Base-by-base conservation (phyloP, 2,888 invertebrate genomes). In the Synergus gifuensis region DNA sequence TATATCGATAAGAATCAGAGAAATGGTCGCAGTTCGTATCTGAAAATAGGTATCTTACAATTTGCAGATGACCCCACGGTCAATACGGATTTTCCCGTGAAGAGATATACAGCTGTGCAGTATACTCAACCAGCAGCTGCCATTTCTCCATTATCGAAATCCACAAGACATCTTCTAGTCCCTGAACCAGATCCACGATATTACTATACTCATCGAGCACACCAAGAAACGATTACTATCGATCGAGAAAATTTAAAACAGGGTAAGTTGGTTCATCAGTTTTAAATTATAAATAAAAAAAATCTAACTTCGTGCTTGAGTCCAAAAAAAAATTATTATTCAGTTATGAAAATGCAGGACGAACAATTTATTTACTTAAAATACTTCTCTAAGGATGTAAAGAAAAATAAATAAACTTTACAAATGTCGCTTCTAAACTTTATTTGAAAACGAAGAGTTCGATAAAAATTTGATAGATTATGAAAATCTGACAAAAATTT, bases 61-160 rank as follows among this genome's bases (percentile, higher is more conserved):
- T 82, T 93, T 93, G 83, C 92, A 94, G 94, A 96, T 86, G 94
- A 95, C 82, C 94, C 95, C 89, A 93, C 94, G 83, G 94, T 95
- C 79, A 96, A 96, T 81, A 97, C 96, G 7, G 96, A 96, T 84
- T 95, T 95, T 87, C 96, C 97, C 0, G 94, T 95, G 12, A 94
- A 96, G 84, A 95, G 96, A n/a, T 96, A 96, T 85, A 96, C 96
- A 0, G 95, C 96, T 4, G 94, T 95, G 86, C 96, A 96, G 88
- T 96, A 95, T 91, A 97, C 96, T 1, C 96, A 96, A 90, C 96
- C 96, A 77, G 96, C 96, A 83, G 96, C 96, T 87, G 94, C 94
- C 78, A 94, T 95, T 79, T 96, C 96, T 2, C 94, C 94, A 76
- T 92, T 95, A 83, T 96, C 96, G 22, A 97, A 97, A 92, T 96